Evolutionary conservation across 2,888 invertebrate species (phyloP).

Genomic region (Thymelicus sylvestris): DNA sequence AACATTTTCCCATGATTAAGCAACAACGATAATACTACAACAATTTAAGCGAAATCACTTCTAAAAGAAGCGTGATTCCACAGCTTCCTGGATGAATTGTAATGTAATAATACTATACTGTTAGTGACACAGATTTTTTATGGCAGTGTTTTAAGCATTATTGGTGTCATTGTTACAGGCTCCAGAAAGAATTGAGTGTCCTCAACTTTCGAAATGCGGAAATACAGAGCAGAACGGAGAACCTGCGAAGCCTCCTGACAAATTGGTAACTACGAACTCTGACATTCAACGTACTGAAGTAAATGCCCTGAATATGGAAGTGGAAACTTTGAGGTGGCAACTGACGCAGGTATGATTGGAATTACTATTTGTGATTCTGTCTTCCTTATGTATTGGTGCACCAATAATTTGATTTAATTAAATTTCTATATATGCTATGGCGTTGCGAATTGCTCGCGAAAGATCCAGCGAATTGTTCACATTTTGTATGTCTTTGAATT

Average conservation of each 20-base stretch:
- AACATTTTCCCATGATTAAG: constrained; percentile 49
- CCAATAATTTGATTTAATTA: constrained; percentile 47
- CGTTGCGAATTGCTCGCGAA: constrained; percentile 52
- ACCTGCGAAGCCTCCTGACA: constrained; percentile 58
- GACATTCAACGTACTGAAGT: constrained; percentile 69
- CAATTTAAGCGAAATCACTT: constrained; percentile 57
- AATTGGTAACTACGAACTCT: constrained; percentile 48
- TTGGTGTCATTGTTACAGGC: constrained; percentile 63
- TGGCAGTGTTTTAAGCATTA: constrained; percentile 6
- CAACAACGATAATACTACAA: constrained; percentile 45
- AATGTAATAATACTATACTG: constrained; percentile 54
- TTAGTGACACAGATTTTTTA: constrained; percentile 46
- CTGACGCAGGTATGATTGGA: constrained; percentile 85
- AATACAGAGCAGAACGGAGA: constrained; percentile 61
- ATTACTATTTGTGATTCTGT: constrained; percentile 18
- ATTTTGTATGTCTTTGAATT: constrained; percentile 11
- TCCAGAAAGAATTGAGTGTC: constrained; percentile 71
- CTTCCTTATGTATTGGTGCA: constrained; percentile 54
- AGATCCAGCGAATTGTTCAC: constrained; percentile 33
- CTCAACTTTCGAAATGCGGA: constrained; percentile 69
- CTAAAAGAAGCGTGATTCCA: constrained; percentile 52
- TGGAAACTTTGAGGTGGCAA: constrained; percentile 90
- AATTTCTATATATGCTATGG: constrained; percentile 27
- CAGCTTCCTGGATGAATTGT: constrained; percentile 50
- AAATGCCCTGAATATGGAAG: constrained; percentile 86